Percentiles rank a stretch among this genome's conserved stretches.
Evolutionary conservation across 2,797 vertebrate species (phyloP).

Genomic region (Phyllotis vaccarum): DNA sequence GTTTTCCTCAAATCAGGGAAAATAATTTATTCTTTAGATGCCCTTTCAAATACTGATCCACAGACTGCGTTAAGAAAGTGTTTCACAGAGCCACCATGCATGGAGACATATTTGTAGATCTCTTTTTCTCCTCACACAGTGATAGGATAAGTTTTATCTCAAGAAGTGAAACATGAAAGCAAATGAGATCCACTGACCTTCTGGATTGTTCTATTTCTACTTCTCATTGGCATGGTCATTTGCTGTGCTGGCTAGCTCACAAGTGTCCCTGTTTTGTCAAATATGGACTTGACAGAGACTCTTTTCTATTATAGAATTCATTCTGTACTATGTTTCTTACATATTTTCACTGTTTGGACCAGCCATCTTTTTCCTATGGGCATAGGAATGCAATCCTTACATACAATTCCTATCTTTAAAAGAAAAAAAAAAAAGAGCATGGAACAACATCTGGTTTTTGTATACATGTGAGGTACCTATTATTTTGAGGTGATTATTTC

Average conservation of each 20-base stretch:
- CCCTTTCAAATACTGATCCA: not conserved
- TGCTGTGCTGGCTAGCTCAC: not conserved
- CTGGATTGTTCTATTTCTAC: constrained; percentile 40
- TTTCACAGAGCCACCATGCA: not conserved
- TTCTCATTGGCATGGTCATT: constrained; percentile 9
- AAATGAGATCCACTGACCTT: constrained; percentile 68
- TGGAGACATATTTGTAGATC: constrained; percentile 62
- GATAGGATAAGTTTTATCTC: constrained; percentile 67
- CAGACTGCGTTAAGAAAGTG: constrained; percentile 47
- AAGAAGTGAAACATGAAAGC: constrained; percentile 62
- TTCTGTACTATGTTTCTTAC: constrained; percentile 77
- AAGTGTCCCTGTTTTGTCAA: constrained; percentile 74
- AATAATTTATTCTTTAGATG: constrained; percentile 32
- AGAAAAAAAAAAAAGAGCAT: too few relatives aligned
- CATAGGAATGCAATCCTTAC: not conserved
- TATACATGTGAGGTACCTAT: constrained; percentile 59
- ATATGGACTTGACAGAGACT: constrained; percentile 59
- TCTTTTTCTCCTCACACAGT: not conserved
- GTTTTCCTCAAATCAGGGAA: constrained; percentile 49
- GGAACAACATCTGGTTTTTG: constrained; percentile 78
- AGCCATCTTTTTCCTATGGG: not conserved
- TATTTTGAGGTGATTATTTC: constrained; percentile 81
- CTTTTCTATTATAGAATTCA: constrained; percentile 80
- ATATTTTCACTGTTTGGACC: constrained; percentile 84
- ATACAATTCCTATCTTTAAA: not conserved